A percentile compares a stretch with the other conserved stretches of the same genome.
These are phyloP conservation scores for Drymonia ruficornis DNA, from an alignment of 2,888 invertebrate species.

Conservation along the genomic window DNA sequence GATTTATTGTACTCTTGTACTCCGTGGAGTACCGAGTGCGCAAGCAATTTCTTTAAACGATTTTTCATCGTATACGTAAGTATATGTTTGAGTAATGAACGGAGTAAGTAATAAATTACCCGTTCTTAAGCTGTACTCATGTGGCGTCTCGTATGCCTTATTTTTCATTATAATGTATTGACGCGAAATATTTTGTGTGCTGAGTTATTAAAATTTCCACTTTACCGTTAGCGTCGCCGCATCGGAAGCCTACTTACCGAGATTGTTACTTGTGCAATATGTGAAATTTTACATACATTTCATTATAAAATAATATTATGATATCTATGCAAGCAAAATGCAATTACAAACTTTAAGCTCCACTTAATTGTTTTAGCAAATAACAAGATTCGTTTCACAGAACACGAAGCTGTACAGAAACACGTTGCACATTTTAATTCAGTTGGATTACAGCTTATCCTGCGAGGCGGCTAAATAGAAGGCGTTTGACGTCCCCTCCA, in stretches of 20 bases:
- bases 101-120: slow-evolving; percentile 41
- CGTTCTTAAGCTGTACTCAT: slow-evolving; percentile 31
- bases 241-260: neutral
- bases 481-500: slow-evolving; percentile 69
- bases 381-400: slow-evolving; percentile 5
- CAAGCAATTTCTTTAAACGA: slow-evolving; percentile 56
- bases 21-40: slow-evolving; percentile 28
- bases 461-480: slow-evolving; percentile 68
- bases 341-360: neutral
- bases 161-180: slow-evolving; percentile 30
- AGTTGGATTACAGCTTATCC: slow-evolving; percentile 62
- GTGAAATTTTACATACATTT: too few species aligned
- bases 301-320: too few species aligned
- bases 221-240: slow-evolving; percentile 18
- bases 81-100: slow-evolving; percentile 44
- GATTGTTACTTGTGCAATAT: too few species aligned
- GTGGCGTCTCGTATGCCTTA: slow-evolving; percentile 27
- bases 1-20: slow-evolving; percentile 49
- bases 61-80: slow-evolving; percentile 46
- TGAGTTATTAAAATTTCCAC: slow-evolving; percentile 26
- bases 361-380: neutral
- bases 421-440: slow-evolving; percentile 58
- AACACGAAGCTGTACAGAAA: slow-evolving; percentile 21
- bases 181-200: slow-evolving; percentile 27
- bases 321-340: too few species aligned